Evolutionary conservation across 2,113 vertebrate genomes (phyloP).

Genomic region (Acinonyx jubatus): DNA sequence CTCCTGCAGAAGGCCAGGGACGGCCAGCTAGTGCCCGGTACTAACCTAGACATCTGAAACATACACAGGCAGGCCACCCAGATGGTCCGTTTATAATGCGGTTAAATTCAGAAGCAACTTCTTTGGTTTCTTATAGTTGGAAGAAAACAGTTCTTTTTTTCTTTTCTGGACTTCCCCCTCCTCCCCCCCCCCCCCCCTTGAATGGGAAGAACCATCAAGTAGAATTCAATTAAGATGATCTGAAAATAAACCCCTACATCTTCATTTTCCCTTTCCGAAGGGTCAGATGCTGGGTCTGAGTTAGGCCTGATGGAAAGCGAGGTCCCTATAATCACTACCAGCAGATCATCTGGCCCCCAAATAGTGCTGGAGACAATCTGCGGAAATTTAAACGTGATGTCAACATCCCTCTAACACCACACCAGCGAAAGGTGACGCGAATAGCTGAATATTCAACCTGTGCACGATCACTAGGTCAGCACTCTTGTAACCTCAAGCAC

Average conservation of each 20-base stretch:
- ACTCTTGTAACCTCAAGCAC: neutral
- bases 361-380: accelerated
- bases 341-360: neutral
- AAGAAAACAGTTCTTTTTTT: neutral
- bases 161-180: no score
- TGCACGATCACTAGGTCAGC: neutral
- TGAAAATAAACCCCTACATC: neutral
- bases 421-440: accelerated
- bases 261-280: neutral
- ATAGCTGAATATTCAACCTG: accelerated
- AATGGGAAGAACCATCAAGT: neutral
- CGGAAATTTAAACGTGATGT: neutral
- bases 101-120: neutral
- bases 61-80: neutral
- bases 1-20: neutral
- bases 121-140: neutral
- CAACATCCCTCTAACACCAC: neutral
- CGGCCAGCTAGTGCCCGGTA: accelerated
- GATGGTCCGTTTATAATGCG: accelerated
- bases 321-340: neutral
- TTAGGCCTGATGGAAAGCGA: neutral
- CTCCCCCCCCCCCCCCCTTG: neutral
- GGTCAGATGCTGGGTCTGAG: neutral
- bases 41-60: neutral
- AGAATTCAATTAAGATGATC: neutral